Evolutionary conservation across 1,140 invertebrate species (phyloP).

Genomic region (Luehdorfia chinensis): DNA sequence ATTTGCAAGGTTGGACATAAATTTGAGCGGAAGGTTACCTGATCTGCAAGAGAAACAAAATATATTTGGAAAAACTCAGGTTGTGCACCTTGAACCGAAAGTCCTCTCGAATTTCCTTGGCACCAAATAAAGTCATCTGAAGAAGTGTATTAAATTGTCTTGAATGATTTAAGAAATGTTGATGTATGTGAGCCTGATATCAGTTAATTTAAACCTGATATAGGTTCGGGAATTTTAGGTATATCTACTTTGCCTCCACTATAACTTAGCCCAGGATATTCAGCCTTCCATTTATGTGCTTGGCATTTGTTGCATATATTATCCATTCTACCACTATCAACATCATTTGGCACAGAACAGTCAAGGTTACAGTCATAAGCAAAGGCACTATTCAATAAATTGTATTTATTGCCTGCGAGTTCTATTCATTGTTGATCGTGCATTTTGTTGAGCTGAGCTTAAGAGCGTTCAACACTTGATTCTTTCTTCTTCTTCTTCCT

Average conservation of each 20-base stretch:
- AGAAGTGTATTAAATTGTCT: slow-evolving; percentile 33
- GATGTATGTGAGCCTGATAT: slow-evolving; percentile 23
- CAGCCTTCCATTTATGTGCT: too few relatives aligned
- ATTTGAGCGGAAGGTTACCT: slow-evolving; percentile 33
- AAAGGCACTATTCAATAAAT: slow-evolving; percentile 30
- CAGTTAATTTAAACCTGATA: slow-evolving; percentile 22
- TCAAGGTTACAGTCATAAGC: too few relatives aligned
- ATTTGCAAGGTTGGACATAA: slow-evolving; percentile 28
- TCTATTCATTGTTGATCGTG: too few relatives aligned
- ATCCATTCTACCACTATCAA: slow-evolving; percentile 30
- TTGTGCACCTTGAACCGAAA: slow-evolving; percentile 24
- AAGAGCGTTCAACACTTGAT: slow-evolving; percentile 22
- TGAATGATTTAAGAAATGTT: slow-evolving; percentile 30
- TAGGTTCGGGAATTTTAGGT: slow-evolving; percentile 26
- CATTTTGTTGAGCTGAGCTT: slow-evolving; percentile 28
- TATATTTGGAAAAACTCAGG: slow-evolving; percentile 31
- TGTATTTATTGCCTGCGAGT: slow-evolving; percentile 26
- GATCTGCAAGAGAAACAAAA: slow-evolving; percentile 31
- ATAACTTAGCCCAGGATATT: slow-evolving; percentile 25
- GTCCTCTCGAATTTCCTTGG: slow-evolving; percentile 32
- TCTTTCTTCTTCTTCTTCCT: too few relatives aligned
- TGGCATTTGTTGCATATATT: slow-evolving; percentile 28
- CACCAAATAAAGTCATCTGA: slow-evolving; percentile 36
- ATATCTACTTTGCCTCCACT: slow-evolving; percentile 27
- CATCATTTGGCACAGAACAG: too few relatives aligned